These are phyloP conservation scores for Trichacis sp. DNA, from an alignment of 2,888 invertebrate species.

Conservation along the genomic window DNA sequence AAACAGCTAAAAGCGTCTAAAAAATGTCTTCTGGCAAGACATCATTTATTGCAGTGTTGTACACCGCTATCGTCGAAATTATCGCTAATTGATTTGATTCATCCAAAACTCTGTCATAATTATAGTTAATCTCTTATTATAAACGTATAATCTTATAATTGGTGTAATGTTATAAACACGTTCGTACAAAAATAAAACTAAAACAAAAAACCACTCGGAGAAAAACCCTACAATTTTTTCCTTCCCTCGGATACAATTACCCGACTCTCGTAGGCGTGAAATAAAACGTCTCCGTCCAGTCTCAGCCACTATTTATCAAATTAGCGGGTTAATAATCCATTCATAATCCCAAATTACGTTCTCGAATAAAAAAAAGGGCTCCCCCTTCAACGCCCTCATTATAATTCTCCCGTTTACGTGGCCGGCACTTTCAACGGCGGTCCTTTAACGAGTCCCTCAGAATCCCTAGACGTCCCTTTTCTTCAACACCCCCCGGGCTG, in stretches of 20 bases:
- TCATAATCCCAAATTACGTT: neutral
- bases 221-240: too few relatives aligned
- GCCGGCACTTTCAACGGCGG: constrained; percentile 8
- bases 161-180: too few relatives aligned
- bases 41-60: too few relatives aligned
- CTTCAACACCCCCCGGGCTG: constrained; percentile 7
- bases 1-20: too few relatives aligned
- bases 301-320: constrained; percentile 6
- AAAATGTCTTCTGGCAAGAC: too few relatives aligned
- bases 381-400: constrained; percentile 1
- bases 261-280: neutral
- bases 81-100: too few relatives aligned
- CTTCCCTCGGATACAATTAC: neutral
- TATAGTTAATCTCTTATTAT: too few relatives aligned
- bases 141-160: too few relatives aligned
- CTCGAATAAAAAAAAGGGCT: neutral
- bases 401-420: neutral
- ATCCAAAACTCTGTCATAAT: too few relatives aligned
- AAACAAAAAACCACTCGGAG: too few relatives aligned
- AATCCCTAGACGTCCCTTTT: constrained; percentile 29
- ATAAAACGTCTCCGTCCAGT: neutral
- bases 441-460: constrained; percentile 32
- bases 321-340: constrained; percentile 4
- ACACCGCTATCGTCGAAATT: too few relatives aligned
- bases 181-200: too few relatives aligned